These are phyloP conservation scores for Aradophagus sp. DNA, from an alignment of 1,140 invertebrate genomes.

Conservation along the genomic window DNA sequence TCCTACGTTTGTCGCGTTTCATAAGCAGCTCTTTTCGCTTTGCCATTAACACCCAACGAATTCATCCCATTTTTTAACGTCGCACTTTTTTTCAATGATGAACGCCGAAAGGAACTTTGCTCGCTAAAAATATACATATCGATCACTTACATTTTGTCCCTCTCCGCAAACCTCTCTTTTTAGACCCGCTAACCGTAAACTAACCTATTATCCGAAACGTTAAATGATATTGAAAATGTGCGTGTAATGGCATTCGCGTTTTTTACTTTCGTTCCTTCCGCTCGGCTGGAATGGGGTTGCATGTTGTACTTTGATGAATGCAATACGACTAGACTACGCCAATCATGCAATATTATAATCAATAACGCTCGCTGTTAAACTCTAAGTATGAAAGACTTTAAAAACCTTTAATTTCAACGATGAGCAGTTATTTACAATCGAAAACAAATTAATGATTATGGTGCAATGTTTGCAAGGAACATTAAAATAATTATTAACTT, in stretches of 20 bases:
- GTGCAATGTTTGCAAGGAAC: no score
- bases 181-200: no score
- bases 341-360: conserved; percentile 73
- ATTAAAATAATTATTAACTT: no score
- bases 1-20: conserved; percentile 51
- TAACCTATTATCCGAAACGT: no score
- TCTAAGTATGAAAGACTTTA: conserved; percentile 48
- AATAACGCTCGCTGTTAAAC: conserved; percentile 67
- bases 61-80: conserved; percentile 36
- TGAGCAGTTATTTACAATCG: no score
- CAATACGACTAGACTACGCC: conserved; percentile 67
- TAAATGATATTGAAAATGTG: conserved; percentile 31
- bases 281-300: conserved; percentile 49
- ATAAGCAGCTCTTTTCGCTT: conserved; percentile 53
- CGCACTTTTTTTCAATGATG: conserved; percentile 29
- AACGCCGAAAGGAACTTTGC: no score
- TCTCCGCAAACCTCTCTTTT: background rate
- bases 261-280: conserved; percentile 1
- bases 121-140: background rate
- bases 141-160: background rate
- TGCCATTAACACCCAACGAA: conserved; percentile 48
- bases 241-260: conserved; percentile 17
- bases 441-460: no score
- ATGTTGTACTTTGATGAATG: conserved; percentile 66
- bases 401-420: conserved; percentile 19